Base-by-base conservation (phyloP, 1,140 invertebrate species). In the Drosophila ohnishii region DNA sequence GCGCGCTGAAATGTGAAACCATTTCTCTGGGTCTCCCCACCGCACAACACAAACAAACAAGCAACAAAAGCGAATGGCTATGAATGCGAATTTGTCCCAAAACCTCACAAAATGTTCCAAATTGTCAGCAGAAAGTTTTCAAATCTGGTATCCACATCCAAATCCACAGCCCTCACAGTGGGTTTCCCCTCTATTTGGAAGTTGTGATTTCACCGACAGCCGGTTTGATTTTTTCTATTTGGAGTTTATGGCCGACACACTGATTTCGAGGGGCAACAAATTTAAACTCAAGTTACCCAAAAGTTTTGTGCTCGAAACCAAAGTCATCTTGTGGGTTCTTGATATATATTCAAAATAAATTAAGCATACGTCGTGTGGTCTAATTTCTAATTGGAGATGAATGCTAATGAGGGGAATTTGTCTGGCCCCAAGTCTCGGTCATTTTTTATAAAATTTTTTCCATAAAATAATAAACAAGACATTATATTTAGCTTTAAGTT, bases 1-100 rank as follows among this genome's bases (percentile, higher is more conserved):
- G 76, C 80, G 80, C 80, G 80, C 81, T 85, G 80, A 85, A 80
- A 85, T 85, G 81, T 84, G 77, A 84, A 84, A 84, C 72, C 81
- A 80, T 80, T 84, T 73, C 60, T 71, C 66, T 40, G 42, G 47
- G 48, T 35, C 42, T 48, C 2, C 32, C 22, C 34, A 2, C 35
- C 51, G 35, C 40, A 58, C 35, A 45, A 5, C 55, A 39, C 16
- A 19, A 37, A 28, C 51, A 45, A 66, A 58, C 63, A 45, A 48
- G 67, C 65, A 80, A 77, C 73, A 73, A 78, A 30, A 53, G 25
- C 28, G 60, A 79, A 74, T 47, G 76, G 48, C 76, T 66, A 84
- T 83, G 80, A 84, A 83, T 83, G 60, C 63, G 81, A 83, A 78
- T 74, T 75, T 72, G 63, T 69, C 67, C 74, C 62, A 62, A 59